Base-by-base conservation (phyloP, 2,113 vertebrate genomes). In the Aegotheles bennettii region DNA sequence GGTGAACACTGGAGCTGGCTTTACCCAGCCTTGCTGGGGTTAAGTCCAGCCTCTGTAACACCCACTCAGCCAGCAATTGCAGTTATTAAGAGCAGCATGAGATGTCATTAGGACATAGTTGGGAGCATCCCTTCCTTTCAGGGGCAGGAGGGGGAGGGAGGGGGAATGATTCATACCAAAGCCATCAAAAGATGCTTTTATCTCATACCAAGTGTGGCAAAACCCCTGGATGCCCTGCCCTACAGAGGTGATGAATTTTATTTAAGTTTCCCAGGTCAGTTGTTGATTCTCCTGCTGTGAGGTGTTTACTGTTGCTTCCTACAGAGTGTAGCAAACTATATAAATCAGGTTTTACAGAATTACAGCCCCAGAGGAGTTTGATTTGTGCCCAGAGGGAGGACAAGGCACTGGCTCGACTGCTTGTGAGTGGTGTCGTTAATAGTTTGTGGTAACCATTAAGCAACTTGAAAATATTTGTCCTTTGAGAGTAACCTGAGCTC, bases 401-500 rank as follows among this genome's bases (percentile, higher is more conserved):
- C 36, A 25, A 73, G 68, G 18, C 31, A 6, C 42, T 73, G 50
- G 50, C 50, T 64, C 71, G 38, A 21, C 70, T 73, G 51, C 40
- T 54, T 90, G 42, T 73, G 80, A 87, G 65, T 48, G 19, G 36
- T 26, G 31, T 35, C 17, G 17, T 86, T 91, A 90, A 19, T 78
- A 38, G 47, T 79, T 88, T 65, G 21, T 78, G 3, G 78, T 87
- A 87, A 80, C 64, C 47, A 77, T 86, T 86, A 84, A 88, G 53
- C 54, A 79, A 35, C 48, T 82, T 28, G 42, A 87, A 96, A 96
- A 88, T 95, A 85, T 56, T 95, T 95, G 59, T 90, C 45, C 51
- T 97, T 73, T 67, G 76, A 73, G 50, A 47, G 45, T 76, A 91
- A 82, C 40, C 31, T 57, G 73, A 84, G 40, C 83, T 75, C 25